Percentiles rank a stretch among this genome's conserved stretches.
Evolutionary conservation across 1,140 invertebrate species (phyloP).

Genomic region (Sipha flava): DNA sequence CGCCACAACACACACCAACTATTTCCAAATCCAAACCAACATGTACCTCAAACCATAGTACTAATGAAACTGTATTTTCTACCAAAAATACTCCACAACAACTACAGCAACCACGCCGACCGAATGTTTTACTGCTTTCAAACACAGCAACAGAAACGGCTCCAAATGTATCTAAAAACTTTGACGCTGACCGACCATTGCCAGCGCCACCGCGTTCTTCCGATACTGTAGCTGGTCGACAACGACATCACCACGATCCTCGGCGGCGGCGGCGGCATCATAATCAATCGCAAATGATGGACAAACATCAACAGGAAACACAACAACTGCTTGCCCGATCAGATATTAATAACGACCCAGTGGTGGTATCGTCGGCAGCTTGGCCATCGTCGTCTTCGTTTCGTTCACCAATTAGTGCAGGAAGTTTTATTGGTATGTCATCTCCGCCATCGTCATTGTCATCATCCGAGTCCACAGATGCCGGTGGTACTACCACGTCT

Average conservation of each 20-base stretch:
- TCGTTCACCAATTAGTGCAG: not conserved
- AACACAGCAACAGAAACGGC: conserved; percentile 10
- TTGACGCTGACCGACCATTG: conserved; percentile 46
- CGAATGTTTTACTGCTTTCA: not conserved
- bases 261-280: not conserved
- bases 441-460: conserved; percentile 44
- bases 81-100: not conserved
- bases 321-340: not conserved
- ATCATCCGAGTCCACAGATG: conserved; percentile 49
- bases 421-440: not conserved
- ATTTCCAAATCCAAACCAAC: not conserved
- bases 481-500: not conserved
- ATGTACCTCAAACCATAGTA: not conserved
- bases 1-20: not conserved
- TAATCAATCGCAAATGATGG: not conserved
- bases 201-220: conserved; percentile 58
- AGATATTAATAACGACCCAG: not conserved
- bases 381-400: not conserved
- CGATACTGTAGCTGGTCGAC: conserved; percentile 33
- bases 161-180: conserved; percentile 35
- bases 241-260: not conserved
- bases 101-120: not conserved
- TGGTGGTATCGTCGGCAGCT: not conserved
- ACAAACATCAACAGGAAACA: not conserved
- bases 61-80: not conserved